A percentile compares a stretch with the other conserved stretches of the same genome.
Evolutionary conservation across 2,797 vertebrate genomes (phyloP).

Genomic region (Austrolebias charrua): DNA sequence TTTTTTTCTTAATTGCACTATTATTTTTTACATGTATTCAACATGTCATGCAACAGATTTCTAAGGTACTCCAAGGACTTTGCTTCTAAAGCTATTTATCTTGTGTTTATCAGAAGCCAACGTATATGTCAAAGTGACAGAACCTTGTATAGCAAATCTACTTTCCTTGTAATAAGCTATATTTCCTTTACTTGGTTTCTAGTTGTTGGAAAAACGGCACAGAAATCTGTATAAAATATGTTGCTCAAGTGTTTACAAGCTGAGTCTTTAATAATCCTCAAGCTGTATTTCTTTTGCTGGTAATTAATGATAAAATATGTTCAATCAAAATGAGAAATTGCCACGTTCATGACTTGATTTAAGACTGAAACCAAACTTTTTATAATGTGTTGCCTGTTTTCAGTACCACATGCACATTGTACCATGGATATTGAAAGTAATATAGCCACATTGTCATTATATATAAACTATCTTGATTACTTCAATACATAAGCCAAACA

Average conservation of each 20-base stretch:
- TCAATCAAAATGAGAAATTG: neutral
- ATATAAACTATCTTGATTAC: too few relatives aligned
- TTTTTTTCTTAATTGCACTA: neutral
- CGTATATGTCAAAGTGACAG: neutral
- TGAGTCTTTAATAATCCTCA: constrained; percentile 18
- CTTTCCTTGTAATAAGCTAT: constrained; percentile 14
- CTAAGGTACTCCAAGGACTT: constrained; percentile 5
- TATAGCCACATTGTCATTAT: too few relatives aligned
- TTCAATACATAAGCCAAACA: too few relatives aligned
- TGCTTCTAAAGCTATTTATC: too few relatives aligned
- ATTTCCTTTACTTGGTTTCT: constrained; percentile 10
- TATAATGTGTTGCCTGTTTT: neutral
- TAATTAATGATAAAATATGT: constrained; percentile 1
- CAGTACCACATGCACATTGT: neutral
- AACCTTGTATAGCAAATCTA: constrained; percentile 2
- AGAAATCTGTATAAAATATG: neutral
- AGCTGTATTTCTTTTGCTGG: neutral
- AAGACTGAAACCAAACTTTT: neutral
- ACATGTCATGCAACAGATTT: constrained; percentile 2
- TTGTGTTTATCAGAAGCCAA: neutral
- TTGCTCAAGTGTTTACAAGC: constrained; percentile 24
- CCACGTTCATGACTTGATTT: neutral
- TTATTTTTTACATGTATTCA: constrained; percentile 8
- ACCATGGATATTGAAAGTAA: too few relatives aligned
- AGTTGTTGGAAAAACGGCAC: constrained; percentile 5